Evolutionary conservation across 2,113 vertebrate species (phyloP).

Genomic region (Lepisosteus osseus): DNA sequence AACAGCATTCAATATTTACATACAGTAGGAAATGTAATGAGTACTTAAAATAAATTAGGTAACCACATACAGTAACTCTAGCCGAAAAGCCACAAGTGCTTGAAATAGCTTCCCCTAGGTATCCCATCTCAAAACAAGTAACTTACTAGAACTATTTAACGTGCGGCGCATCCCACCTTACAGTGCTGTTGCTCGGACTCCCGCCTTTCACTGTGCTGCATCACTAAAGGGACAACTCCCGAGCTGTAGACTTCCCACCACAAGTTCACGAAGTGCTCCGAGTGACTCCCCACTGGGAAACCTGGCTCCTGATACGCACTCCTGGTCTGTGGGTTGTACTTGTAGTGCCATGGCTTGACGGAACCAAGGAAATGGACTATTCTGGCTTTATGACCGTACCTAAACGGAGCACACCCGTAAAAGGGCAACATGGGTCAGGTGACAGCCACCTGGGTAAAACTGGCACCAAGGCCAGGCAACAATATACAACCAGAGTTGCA

Average conservation of each 20-base stretch:
- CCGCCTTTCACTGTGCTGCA: not conserved
- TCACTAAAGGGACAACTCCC: conserved; percentile 39
- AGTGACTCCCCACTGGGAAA: conserved; percentile 14
- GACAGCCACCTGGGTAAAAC: no score
- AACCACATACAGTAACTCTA: no score
- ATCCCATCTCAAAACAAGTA: no score
- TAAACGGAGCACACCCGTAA: conserved; percentile 33
- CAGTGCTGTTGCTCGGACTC: not conserved
- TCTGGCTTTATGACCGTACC: conserved; percentile 77
- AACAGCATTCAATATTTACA: no score
- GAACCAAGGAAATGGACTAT: conserved; percentile 83
- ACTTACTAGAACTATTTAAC: no score
- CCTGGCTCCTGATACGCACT: conserved; percentile 25
- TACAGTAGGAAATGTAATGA: no score
- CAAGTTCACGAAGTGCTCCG: conserved; percentile 56
- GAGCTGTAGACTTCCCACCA: conserved; percentile 76
- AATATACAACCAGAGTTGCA: no score
- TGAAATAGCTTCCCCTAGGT: no score
- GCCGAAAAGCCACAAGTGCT: no score
- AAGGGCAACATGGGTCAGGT: no score
- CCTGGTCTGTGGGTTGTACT: conserved; percentile 49
- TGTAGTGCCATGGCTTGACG: conserved; percentile 76
- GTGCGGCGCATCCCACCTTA: not conserved
- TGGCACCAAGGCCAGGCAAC: no score
- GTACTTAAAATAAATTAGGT: no score